Conservation (phyloP, 2,888 invertebrate species). For the Catocala fraxini region DNA sequence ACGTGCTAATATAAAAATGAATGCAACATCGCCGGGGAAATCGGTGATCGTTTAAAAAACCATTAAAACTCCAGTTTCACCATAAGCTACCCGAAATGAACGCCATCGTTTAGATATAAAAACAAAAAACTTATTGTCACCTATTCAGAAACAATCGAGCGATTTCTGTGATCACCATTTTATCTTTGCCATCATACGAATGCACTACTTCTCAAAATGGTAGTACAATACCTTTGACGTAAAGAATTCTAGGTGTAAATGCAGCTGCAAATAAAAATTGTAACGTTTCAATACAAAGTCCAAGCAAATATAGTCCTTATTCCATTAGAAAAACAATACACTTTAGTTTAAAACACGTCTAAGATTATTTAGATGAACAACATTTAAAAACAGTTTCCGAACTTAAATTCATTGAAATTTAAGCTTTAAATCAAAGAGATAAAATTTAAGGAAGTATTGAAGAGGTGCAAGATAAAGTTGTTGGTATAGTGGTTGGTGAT, state of each 20-base stretch:
- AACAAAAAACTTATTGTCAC: constrained; percentile 82
- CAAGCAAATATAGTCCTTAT: constrained; percentile 64
- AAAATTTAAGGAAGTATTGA: constrained; percentile 23
- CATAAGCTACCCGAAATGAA: constrained; percentile 84
- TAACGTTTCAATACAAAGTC: constrained; percentile 23
- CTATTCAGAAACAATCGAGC: constrained; percentile 80
- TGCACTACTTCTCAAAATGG: constrained; percentile 16
- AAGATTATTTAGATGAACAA: constrained; percentile 49
- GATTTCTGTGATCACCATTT: constrained; percentile 68
- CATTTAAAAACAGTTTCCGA: constrained; percentile 11
- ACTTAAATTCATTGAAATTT: constrained; percentile 28
- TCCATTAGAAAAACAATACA: constrained; percentile 56
- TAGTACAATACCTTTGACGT: constrained; percentile 32
- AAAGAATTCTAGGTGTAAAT: constrained; percentile 24
- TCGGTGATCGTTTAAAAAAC: constrained; percentile 77
- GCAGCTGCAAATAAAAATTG: constrained; percentile 31
- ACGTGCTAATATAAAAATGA: constrained; percentile 49
- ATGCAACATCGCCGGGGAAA: constrained; percentile 54
- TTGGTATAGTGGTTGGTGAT: constrained; percentile 60
- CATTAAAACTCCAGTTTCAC: constrained; percentile 76
- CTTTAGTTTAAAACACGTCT: constrained; percentile 59
- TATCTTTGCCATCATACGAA: constrained; percentile 14
- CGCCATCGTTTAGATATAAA: constrained; percentile 64
- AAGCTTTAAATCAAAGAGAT: constrained; percentile 40
- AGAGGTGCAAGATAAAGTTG: constrained; percentile 23